Percentiles rank a stretch among this genome's conserved stretches.
Conservation (phyloP, 2,797 vertebrate genomes). For the Cryptoprocta ferox region DNA sequence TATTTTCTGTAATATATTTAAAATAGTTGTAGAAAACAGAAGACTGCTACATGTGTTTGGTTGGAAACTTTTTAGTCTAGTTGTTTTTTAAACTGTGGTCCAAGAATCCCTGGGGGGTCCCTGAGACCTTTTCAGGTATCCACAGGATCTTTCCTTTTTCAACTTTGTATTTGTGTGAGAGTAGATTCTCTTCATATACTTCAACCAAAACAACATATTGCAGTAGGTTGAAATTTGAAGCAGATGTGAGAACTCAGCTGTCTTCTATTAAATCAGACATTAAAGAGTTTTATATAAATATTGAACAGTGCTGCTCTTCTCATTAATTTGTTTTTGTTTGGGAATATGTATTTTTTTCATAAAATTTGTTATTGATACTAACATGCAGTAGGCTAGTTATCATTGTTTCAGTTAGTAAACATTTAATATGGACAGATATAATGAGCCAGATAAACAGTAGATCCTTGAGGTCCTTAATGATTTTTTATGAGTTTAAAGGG, state of each 20-base stretch:
- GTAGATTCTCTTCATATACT: not conserved
- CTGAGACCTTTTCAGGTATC: not conserved
- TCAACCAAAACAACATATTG: not conserved
- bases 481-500: not conserved
- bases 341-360: not conserved
- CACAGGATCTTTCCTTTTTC: not conserved
- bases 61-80: not conserved
- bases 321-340: not conserved
- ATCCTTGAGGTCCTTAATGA: not conserved
- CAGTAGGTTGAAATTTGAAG: not conserved
- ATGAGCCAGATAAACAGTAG: not conserved
- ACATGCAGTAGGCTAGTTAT: not conserved
- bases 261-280: not conserved
- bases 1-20: not conserved
- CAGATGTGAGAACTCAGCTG: not conserved
- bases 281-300: not conserved
- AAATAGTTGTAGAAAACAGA: not conserved
- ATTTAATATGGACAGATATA: not conserved
- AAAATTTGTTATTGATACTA: not conserved
- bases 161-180: not conserved
- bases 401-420: not conserved
- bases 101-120: not conserved
- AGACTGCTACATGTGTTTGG: not conserved
- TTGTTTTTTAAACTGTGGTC: not conserved
- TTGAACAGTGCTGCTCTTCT: not conserved